Percentiles rank a stretch among this genome's conserved stretches.
phyloP scores from a whole-genome alignment of 2,113 vertebrate genomes.

The Tychaedon coryphoeus region DNA sequence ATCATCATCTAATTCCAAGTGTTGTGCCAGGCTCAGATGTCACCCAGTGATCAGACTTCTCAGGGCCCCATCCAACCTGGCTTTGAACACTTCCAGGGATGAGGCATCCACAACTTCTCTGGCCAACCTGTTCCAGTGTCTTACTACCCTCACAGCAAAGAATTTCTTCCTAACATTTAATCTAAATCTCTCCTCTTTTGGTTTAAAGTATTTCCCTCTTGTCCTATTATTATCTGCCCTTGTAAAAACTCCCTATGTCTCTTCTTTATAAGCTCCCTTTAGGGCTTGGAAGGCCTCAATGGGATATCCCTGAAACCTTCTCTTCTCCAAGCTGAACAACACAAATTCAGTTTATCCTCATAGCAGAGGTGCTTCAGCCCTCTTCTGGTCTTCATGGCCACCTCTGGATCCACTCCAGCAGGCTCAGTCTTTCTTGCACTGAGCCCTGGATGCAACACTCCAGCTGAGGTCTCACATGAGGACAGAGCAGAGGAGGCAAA shows the following conservation, averaged over 20 bases:
- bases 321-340: not conserved
- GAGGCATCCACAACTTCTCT: not conserved
- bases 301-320: too few species aligned
- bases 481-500: not conserved
- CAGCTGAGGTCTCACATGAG: not conserved
- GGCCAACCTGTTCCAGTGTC: not conserved
- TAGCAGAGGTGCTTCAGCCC: not conserved
- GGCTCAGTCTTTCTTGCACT: not conserved
- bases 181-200: not conserved
- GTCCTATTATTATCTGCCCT: not conserved
- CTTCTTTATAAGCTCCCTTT: not conserved
- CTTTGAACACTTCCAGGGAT: not conserved
- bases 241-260: not conserved
- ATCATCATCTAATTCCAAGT: not conserved
- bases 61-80: not conserved
- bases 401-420: not conserved
- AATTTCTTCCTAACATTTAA: not conserved
- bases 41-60: not conserved
- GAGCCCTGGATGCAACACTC: not conserved
- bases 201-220: not conserved
- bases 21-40: rapidly evolving
- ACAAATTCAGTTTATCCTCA: not conserved
- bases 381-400: not conserved
- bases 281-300: not conserved
- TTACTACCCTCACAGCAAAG: not conserved